Evolutionary conservation across 2,797 vertebrate genomes (phyloP).

Genomic region (Syngnathus rostellatus): DNA sequence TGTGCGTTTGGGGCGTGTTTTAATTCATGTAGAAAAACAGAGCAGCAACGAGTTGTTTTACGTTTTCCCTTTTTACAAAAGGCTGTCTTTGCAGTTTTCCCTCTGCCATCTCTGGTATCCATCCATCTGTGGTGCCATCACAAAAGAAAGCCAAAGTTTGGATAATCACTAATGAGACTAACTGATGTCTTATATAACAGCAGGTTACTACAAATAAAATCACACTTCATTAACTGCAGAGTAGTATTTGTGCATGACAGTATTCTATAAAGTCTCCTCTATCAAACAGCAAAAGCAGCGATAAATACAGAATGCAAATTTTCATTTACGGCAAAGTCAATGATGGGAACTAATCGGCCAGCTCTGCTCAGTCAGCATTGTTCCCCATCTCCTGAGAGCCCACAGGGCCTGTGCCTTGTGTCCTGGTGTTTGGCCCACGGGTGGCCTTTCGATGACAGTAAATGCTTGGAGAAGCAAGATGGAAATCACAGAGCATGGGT

Average conservation of each 20-base stretch:
- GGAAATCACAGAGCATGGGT: slow-evolving; percentile 26
- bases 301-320: background rate
- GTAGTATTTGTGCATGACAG: background rate
- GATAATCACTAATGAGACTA: too few species aligned
- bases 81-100: too few species aligned
- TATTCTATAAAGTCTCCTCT: background rate
- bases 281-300: background rate
- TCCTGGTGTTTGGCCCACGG: slow-evolving; percentile 29
- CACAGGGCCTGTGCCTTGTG: slow-evolving; percentile 28
- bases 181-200: too few species aligned
- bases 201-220: background rate
- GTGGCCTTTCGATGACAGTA: slow-evolving; percentile 39
- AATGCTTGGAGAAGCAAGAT: slow-evolving; percentile 38
- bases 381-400: slow-evolving; percentile 30
- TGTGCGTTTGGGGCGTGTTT: too few species aligned
- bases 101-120: too few species aligned
- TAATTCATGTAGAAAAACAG: too few species aligned
- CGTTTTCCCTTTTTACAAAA: too few species aligned
- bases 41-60: too few species aligned
- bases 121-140: too few species aligned
- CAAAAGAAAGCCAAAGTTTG: too few species aligned
- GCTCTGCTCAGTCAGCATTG: slow-evolving; percentile 38
- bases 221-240: background rate
- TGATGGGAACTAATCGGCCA: slow-evolving; percentile 15
- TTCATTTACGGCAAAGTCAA: slow-evolving; percentile 7